Evolutionary conservation across 1,140 invertebrate genomes (phyloP).

Genomic region (Calephelis virginiensis): DNA sequence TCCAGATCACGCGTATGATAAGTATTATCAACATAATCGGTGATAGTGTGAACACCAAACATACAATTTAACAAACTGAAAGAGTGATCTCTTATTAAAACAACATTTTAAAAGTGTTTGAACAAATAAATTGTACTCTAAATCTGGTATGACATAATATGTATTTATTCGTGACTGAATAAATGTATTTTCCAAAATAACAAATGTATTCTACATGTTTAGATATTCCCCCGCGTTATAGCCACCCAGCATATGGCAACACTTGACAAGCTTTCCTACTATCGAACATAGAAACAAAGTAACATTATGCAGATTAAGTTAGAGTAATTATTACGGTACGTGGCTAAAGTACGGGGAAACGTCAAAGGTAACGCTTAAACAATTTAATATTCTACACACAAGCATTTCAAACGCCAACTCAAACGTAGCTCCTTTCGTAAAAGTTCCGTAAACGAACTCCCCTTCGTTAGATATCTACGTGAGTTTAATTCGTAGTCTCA

Average conservation of each 20-base stretch:
- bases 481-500: constrained; percentile 67
- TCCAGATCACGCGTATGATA: too few relatives aligned
- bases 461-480: constrained; percentile 77
- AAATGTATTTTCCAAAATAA: too few relatives aligned
- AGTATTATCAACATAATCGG: too few relatives aligned
- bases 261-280: constrained; percentile 33
- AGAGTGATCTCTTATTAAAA: too few relatives aligned
- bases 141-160: too few relatives aligned
- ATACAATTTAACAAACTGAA: too few relatives aligned
- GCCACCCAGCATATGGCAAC: constrained; percentile 31
- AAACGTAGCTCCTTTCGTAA: constrained; percentile 71
- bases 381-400: constrained; percentile 77
- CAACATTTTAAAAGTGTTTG: too few relatives aligned
- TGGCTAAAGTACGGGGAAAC: constrained; percentile 53
- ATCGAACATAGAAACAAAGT: constrained; percentile 47
- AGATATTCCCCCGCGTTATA: not conserved
- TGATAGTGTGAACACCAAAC: too few relatives aligned
- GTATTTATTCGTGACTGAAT: too few relatives aligned
- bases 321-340: constrained; percentile 69
- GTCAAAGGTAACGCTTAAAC: constrained; percentile 75
- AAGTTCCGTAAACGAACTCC: constrained; percentile 75
- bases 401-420: constrained; percentile 73
- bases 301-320: constrained; percentile 64
- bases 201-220: not conserved
- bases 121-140: too few relatives aligned